Percentiles rank a stretch among this genome's conserved stretches.
Evolutionary conservation across 2,888 invertebrate species (phyloP).

Genomic region (Anoncus sp.): DNA sequence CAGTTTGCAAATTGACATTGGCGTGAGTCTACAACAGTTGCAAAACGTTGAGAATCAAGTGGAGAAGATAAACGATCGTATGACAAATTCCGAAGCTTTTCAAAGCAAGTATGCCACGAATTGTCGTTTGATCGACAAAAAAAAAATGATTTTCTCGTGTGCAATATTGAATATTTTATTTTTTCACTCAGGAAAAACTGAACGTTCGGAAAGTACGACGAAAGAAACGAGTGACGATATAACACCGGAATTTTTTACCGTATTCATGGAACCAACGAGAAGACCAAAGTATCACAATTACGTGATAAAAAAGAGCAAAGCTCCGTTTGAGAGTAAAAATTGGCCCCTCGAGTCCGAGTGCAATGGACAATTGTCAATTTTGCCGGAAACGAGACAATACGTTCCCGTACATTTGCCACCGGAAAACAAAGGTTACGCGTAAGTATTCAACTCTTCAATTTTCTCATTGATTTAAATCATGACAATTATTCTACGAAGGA

Average conservation of each 20-base stretch:
- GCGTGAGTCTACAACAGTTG: conserved; percentile 83
- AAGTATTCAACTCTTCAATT: conserved; percentile 80
- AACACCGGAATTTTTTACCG: conserved; percentile 62
- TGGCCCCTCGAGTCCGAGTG: conserved; percentile 74
- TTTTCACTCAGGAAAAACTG: conserved; percentile 56
- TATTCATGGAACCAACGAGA: conserved; percentile 73
- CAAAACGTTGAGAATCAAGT: conserved; percentile 84
- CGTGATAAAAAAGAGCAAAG: conserved; percentile 69
- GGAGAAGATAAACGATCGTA: conserved; percentile 83
- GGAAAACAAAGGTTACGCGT: conserved; percentile 92
- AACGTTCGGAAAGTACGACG: conserved; percentile 39
- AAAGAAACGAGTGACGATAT: conserved; percentile 53
- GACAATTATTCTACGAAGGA: conserved; percentile 1
- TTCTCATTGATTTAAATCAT: not conserved
- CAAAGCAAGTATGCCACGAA: conserved; percentile 62
- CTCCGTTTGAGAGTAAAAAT: conserved; percentile 69
- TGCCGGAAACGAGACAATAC: conserved; percentile 77
- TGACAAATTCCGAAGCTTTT: conserved; percentile 76
- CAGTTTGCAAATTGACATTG: conserved; percentile 82
- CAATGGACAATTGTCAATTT: conserved; percentile 64
- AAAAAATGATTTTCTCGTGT: not conserved
- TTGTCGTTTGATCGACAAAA: not conserved
- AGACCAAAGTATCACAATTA: conserved; percentile 72
- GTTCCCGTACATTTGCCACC: conserved; percentile 89
- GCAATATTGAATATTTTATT: not conserved